A percentile compares a stretch with the other conserved stretches of the same genome.
These are phyloP conservation scores for Laothoe populi DNA, from an alignment of 2,888 invertebrate species.

Conservation along the genomic window DNA sequence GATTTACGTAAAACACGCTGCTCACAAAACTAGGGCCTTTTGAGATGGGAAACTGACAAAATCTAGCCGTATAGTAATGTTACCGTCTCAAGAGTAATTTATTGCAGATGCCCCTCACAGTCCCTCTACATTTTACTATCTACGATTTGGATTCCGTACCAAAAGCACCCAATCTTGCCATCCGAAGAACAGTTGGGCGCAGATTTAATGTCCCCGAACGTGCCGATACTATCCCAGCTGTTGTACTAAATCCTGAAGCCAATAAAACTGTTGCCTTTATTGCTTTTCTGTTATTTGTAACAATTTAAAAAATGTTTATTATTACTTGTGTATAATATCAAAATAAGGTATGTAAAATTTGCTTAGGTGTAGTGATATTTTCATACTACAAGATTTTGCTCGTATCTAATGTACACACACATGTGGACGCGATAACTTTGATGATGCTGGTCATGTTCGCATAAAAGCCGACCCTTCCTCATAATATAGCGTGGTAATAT, in stretches of 20 bases:
- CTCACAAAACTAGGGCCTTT: constrained; percentile 11
- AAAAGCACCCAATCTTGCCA: constrained; percentile 29
- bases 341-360: background rate
- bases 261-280: constrained; percentile 63
- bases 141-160: constrained; percentile 40
- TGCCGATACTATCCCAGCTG: constrained; percentile 54
- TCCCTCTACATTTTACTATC: constrained; percentile 53
- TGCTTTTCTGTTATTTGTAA: constrained; percentile 50
- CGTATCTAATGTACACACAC: constrained; percentile 39
- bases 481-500: constrained; percentile 58
- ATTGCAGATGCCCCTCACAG: constrained; percentile 31
- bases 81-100: constrained; percentile 12
- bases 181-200: constrained; percentile 51
- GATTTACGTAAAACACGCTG: background rate
- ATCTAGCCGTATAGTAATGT: constrained; percentile 8
- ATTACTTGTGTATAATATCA: background rate
- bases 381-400: background rate
- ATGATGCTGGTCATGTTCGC: constrained; percentile 58
- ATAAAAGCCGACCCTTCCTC: constrained; percentile 56
- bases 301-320: constrained; percentile 32
- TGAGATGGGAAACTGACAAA: background rate
- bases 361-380: background rate
- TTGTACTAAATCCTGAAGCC: constrained; percentile 54
- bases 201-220: constrained; percentile 60
- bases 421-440: constrained; percentile 52